Evolutionary conservation across 2,113 vertebrate genomes (phyloP), one percentile per base, ranked within the genome.

Genomic region (Neodontobutis hainanensis): DNA sequence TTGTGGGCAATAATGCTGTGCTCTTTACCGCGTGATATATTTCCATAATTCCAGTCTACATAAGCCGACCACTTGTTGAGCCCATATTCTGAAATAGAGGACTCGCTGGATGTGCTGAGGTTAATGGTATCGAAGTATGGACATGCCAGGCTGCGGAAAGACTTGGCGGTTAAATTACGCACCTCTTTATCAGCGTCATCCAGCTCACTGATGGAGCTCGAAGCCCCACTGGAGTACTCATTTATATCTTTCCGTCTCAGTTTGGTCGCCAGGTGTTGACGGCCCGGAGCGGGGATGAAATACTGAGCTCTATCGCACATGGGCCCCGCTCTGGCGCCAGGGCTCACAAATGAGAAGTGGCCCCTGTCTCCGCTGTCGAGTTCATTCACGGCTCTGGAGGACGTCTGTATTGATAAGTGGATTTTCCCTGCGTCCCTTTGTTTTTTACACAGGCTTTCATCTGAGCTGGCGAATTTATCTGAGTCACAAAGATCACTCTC

Each of bases 131-230:
- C 97, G 48, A 97, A 94, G 88, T 95, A 98, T 2, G 96, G 96
- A 84, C 95, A 97, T 6, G 97, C 97, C 38, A 99, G 90, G 89
- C 97, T 99, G 44, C 96, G 92, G 92, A 99, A 99, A 59, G 96
- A 95, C 56, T 95, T 92, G 55, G 97, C 94, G 2, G 97, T 99
- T 79, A 99, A 91, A 90, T 91, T 98, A 44, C 97, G 93, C 87
- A 99, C 97, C 85, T 99, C 97, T 71, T 98, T 96, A 90, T 99
- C 97, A 0, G 97, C 97, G 66, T 99, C 97, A 58, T 99, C 97
- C 87, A 98, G 90, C 75, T 98, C 97, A 16, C 97, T 99, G 60
- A 98, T 94, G 7, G 95, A 98, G 65, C 97, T 98, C 79, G 97
- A 99, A 42, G 95, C 95, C 1, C 96, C 97, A 44, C 97, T 98